Base-by-base conservation (phyloP, 2,888 invertebrate species). In the Calameuta pallipes region DNA sequence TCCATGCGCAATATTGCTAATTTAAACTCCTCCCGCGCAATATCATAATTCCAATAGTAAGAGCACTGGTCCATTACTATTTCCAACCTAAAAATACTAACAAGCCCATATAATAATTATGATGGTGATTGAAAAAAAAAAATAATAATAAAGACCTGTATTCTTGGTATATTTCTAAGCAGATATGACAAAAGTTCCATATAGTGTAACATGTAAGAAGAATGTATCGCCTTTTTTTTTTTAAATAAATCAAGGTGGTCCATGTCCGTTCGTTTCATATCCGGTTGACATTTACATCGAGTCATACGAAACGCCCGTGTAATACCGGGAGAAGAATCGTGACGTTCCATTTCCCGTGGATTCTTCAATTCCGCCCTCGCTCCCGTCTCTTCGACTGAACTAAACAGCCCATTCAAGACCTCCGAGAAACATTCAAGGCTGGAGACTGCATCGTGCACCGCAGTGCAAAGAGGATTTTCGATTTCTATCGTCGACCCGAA, bases 181-280 rank as follows among this genome's bases (percentile, higher is more conserved):
- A 23, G 23, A 56, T 9, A 9, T 56, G 9, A 23, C 9, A 3
- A 56, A 56, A 23, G 23, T 23, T 56, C 2, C 9, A 23, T 56
- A 23, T 0, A 23, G 56, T 23, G 6, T 23, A 23, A 2, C 23
- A 23, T 23, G 23, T 23, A 15, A 9, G 2, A 56, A 56, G 9
- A 23, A 56, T 9, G 9, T 23, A 56, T 56, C 23, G 36, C 12
- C 36, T 36, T 9, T 9, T 23, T 41, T 56, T 6, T 1, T 56
- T 33, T 33, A 23, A 81, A 83, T 84, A 84, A 81, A 86, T 86
- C 83, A 84, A 81, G 80, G 80, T 35, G 81, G 76, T 75, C 75
- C 79, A 78, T 81, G 79, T 69, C 74, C 82, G 74, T 80, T 80
- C 81, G 75, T 73, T 70, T 70, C 75, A 41, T 36, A 76, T 76